phyloP scores from a whole-genome alignment of 2,888 invertebrate species.

The Chrysomela aeneicollis region DNA sequence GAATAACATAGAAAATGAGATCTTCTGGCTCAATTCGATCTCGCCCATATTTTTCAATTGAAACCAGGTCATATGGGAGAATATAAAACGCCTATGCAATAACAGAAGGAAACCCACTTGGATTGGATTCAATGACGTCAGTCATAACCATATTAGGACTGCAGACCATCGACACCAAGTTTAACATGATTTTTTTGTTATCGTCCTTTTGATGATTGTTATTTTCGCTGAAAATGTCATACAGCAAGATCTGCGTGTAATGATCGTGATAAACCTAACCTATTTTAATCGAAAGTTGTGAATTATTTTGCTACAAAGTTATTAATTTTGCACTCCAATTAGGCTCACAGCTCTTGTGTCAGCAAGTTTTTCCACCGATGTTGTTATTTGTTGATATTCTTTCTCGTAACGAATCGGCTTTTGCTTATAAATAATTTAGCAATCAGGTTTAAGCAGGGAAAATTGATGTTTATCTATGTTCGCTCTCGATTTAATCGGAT shows the following conservation, averaged over 20 bases:
- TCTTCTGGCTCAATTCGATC: not conserved
- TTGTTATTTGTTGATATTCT: too few relatives aligned
- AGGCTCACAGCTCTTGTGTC: too few relatives aligned
- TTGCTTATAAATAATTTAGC: too few relatives aligned
- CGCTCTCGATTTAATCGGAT: slow-evolving; percentile 3
- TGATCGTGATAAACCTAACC: not conserved
- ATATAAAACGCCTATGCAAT: slow-evolving; percentile 32
- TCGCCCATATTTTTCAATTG: slow-evolving; percentile 23
- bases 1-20: not conserved
- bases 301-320: too few relatives aligned
- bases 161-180: slow-evolving; percentile 12
- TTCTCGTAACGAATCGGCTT: too few relatives aligned
- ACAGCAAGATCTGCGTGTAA: slow-evolving; percentile 5
- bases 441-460: not conserved
- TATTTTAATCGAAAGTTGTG: not conserved
- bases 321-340: too few relatives aligned
- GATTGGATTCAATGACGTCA: slow-evolving; percentile 12
- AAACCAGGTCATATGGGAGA: slow-evolving; percentile 29
- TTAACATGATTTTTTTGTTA: slow-evolving; percentile 15
- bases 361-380: too few relatives aligned
- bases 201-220: not conserved
- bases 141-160: slow-evolving; percentile 14
- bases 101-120: slow-evolving; percentile 26
- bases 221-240: not conserved
- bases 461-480: not conserved